Evolutionary conservation across 53 echinoderm and acorn worm genomes (phyloP).

Genomic region (Zoroaster sp.): DNA sequence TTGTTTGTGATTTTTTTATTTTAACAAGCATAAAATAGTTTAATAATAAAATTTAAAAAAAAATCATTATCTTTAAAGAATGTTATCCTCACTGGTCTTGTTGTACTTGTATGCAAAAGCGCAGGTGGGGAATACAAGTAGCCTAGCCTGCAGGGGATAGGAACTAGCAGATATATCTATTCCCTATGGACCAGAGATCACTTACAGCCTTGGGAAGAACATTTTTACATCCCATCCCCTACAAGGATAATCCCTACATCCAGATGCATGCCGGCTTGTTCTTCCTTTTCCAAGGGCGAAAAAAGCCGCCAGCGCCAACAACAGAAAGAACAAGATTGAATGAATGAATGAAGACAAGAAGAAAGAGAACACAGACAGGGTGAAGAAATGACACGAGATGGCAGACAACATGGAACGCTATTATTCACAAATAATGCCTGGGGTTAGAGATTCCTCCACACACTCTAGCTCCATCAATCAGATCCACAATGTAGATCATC

Average conservation of each 20-base stretch:
- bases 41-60: too few species aligned
- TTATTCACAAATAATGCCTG: not conserved
- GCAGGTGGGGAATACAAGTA: constrained; percentile 13
- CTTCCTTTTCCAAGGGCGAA: constrained; percentile 8
- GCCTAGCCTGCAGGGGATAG: constrained; percentile 21
- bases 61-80: too few species aligned
- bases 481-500: not conserved
- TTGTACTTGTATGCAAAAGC: not conserved
- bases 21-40: too few species aligned
- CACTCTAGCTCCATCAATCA: constrained; percentile 7
- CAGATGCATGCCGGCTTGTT: constrained; percentile 2
- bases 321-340: not conserved
- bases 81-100: too few species aligned
- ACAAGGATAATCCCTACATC: constrained; percentile 2
- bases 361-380: not conserved
- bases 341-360: not conserved
- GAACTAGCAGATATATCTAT: constrained; percentile 28
- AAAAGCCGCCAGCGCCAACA: not conserved
- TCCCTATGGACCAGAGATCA: constrained; percentile 36
- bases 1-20: too few species aligned
- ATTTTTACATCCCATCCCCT: constrained; percentile 21
- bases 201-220: constrained; percentile 5
- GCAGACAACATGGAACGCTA: constrained; percentile 23
- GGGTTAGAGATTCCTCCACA: constrained; percentile 18
- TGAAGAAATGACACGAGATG: constrained; percentile 9